Evolutionary conservation across 2,888 invertebrate species (phyloP), one percentile per base, ranked within the genome.

Genomic region (Sarcophaga carnaria): DNA sequence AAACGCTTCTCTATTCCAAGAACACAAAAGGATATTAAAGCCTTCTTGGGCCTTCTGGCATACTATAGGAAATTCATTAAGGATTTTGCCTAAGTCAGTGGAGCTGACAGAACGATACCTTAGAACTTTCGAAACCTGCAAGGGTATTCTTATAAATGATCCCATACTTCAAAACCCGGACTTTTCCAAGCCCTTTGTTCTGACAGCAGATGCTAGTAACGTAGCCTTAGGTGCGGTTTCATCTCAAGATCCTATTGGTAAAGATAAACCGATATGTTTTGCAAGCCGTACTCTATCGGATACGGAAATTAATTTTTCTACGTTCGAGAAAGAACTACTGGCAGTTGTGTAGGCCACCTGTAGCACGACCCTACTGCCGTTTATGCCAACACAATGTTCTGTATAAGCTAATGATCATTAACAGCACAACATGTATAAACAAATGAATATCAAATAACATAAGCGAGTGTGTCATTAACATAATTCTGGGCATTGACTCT

Each of bases 111-210:
- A 79, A 22, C 20, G n/a, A 8, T 86, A 76, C 14, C 27, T 27
- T 54, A 54, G 66, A 20, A 17, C 80, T 27, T 88, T 89, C 37
- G 81, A 89, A 59, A 60, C 37, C 4, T 83, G 87, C 27, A 89
- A 88, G 71, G 67, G 79, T 2, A 12, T 81, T 11, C 22, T 90
- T 27, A 6, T 1, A 1, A 22, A 22, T 22, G 22, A 22, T 22
- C 22, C 1, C 22, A 80, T 22, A 22, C 22, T 22, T 22, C 22
- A 22, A 22, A 1, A 74, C 20, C 74, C 80, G 0, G 74, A 80
- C 59, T 80, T 80, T n/a, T 62, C n/a, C 3, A 66, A 74, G 12
- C 76, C 75, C 62, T 78, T 86, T 1, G 54, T 80, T 10, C 49
- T 86, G 2, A 62, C 59, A 60, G 67, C 79, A 14, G 79, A 80